Evolutionary conservation across 2,113 vertebrate species (phyloP), one percentile per base, ranked within the genome.

Genomic region (Cavia aperea): DNA sequence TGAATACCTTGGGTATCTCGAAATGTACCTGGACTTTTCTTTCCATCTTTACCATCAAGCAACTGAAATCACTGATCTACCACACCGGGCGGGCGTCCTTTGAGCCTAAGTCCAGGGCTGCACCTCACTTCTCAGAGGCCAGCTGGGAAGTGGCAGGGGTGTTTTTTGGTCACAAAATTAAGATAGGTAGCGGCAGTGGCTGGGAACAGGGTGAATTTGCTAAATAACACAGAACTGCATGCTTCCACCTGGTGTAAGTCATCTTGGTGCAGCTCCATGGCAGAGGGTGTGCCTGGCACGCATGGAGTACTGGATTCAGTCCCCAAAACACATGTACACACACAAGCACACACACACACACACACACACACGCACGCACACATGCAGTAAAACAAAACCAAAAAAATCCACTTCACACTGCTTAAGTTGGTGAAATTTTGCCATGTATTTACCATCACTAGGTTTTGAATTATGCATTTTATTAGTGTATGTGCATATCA

Each of bases 401-500:
- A 65, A 8, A 54, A 11, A 12, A 7, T 10, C 19, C 1, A 14
- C 29, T 95, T 77, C 39, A 43, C 93, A 92, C 78, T 58, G 39
- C 73, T 84, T 62, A 58, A 92, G 70, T 73, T 60, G 81, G 81
- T 62, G 5, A 60, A 46, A 75, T 39, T 39, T 43, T 39, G 81
- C 15, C 4, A 23, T 19, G 13, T 15, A 36, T 65, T 58, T 66
- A 82, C 95, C 77, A 51, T 49, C 33, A 62, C 81, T 33, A 91
- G 39, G 91, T 63, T 9, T 72, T 92, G 73, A 92, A 15, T 65
- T 66, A 18, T 6, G 83, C 16, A 6, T 63, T 95, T 94, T 89
- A 81, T 86, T 88, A 65, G n/a, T 54, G 54, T 96, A 62, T 90
- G 92, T 49, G 43, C 66, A 46, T 87, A 81, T 92, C 91, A 62